phyloP scores from a whole-genome alignment of 1,140 invertebrate genomes.

The Glomeris maerens region DNA sequence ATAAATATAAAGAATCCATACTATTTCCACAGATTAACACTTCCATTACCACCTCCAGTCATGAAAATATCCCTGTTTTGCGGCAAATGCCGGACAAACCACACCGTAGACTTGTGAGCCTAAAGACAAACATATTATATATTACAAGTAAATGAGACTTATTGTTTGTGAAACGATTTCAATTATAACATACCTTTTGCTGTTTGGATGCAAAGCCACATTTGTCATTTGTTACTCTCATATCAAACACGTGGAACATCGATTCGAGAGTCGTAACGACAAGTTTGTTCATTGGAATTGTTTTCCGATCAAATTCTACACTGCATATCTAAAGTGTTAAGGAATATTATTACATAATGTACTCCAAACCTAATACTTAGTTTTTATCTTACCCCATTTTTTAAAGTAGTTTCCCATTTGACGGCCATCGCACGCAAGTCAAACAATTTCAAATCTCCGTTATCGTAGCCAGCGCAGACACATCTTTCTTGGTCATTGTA shows the following conservation, averaged over 20 bases:
- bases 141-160: not conserved
- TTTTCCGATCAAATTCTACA: constrained; percentile 82
- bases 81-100: constrained; percentile 71
- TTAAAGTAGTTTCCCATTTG: constrained; percentile 80
- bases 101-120: constrained; percentile 70
- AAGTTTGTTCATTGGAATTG: constrained; percentile 91
- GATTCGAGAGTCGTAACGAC: constrained; percentile 84
- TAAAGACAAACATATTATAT: constrained; percentile 24
- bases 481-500: constrained; percentile 70
- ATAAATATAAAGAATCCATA: constrained; percentile 30
- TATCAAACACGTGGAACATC: constrained; percentile 77
- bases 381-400: constrained; percentile 59
- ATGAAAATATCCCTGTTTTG: constrained; percentile 90
- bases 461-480: constrained; percentile 84
- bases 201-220: constrained; percentile 1
- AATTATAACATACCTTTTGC: constrained; percentile 6
- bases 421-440: constrained; percentile 72
- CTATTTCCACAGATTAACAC: constrained; percentile 87
- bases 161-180: constrained; percentile 1
- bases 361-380: not conserved
- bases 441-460: constrained; percentile 91
- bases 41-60: constrained; percentile 74
- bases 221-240: constrained; percentile 60
- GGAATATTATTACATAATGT: constrained; percentile 8
- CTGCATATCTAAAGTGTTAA: constrained; percentile 50